Evolutionary conservation across 1,140 invertebrate species (phyloP).

Genomic region (Brachionus paranguensis): DNA sequence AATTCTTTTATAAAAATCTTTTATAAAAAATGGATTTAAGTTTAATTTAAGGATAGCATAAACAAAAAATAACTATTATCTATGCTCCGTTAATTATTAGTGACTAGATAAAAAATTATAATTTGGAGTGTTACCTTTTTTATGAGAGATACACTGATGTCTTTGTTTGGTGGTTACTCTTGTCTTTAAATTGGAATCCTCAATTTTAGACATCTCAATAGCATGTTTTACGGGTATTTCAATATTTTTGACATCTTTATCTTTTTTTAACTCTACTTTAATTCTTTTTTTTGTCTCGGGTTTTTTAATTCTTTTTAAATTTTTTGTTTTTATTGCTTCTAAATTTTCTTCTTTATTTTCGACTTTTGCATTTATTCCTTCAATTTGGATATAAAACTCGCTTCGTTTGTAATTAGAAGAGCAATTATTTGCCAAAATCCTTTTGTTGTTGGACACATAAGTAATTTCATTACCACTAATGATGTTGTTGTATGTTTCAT

Average conservation of each 20-base stretch:
- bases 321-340: background rate
- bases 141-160: background rate
- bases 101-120: background rate
- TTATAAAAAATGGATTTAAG: too few relatives aligned
- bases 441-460: background rate
- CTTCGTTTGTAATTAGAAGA: background rate
- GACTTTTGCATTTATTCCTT: background rate
- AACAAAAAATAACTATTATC: background rate
- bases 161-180: background rate
- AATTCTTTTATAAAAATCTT: too few relatives aligned
- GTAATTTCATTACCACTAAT: slow-evolving; percentile 26
- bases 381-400: background rate
- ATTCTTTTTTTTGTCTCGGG: background rate
- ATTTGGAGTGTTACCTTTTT: background rate
- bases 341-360: background rate
- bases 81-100: background rate
- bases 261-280: background rate
- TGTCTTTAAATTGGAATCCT: background rate
- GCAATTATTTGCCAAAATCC: background rate
- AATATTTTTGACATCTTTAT: background rate
- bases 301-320: slow-evolving; percentile 6
- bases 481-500: slow-evolving; percentile 30
- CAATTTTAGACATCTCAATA: background rate
- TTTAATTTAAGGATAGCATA: background rate
- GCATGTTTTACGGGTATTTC: background rate